These are phyloP conservation scores for Melanotaenia pygmaea DNA, from an alignment of 2,797 vertebrate species.

Conservation along the genomic window DNA sequence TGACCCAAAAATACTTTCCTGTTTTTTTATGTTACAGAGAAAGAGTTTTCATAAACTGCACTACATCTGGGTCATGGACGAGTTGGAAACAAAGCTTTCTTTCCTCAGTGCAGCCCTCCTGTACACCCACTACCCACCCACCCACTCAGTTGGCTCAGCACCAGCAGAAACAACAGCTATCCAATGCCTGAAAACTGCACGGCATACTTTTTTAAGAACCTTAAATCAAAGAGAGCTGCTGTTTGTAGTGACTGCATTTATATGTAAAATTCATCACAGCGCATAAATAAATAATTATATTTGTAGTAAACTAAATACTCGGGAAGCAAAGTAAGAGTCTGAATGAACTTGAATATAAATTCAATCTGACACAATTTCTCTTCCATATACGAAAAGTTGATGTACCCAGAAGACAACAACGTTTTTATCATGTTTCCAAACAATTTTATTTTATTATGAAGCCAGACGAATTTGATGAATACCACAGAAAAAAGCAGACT, in stretches of 20 bases:
- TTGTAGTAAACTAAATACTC: slow-evolving; percentile 41
- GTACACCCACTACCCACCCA: slow-evolving; percentile 32
- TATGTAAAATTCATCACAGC: background rate
- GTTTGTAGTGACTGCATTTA: background rate
- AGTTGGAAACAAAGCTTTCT: slow-evolving; percentile 49
- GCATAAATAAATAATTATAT: slow-evolving; percentile 18
- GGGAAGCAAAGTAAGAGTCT: slow-evolving; percentile 30
- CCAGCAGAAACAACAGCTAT: slow-evolving; percentile 48
- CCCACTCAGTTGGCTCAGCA: slow-evolving; percentile 34
- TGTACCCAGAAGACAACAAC: slow-evolving; percentile 15
- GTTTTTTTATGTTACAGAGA: background rate
- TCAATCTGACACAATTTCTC: slow-evolving; percentile 12
- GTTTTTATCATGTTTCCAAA: slow-evolving; percentile 20
- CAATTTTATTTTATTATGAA: slow-evolving; percentile 39
- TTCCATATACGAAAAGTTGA: background rate
- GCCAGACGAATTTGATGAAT: slow-evolving; percentile 22
- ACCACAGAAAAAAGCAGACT: background rate
- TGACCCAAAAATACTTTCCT: slow-evolving; percentile 20
- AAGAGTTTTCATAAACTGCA: slow-evolving; percentile 32
- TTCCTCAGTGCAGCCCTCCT: slow-evolving; percentile 53
- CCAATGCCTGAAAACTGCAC: background rate
- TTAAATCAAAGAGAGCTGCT: background rate
- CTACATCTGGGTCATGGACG: slow-evolving; percentile 51
- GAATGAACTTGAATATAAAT: background rate
- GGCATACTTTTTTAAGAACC: background rate